Base-by-base conservation (phyloP, 1,140 invertebrate species). In the Pseudachorutes palmiensis region DNA sequence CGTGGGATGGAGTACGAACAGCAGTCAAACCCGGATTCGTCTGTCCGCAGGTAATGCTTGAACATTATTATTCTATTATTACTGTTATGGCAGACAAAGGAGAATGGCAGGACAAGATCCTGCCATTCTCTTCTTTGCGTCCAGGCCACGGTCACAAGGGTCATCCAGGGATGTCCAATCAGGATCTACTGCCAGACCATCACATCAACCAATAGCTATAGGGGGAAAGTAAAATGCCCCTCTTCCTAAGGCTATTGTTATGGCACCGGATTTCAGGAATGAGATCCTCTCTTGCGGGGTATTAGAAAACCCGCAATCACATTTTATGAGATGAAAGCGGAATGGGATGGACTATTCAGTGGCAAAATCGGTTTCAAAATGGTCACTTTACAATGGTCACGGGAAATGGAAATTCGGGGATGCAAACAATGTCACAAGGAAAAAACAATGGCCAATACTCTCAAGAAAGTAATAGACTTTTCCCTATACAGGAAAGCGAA, bases 1-100 rank as follows among this genome's bases (percentile, higher is more conserved):
- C 91, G 1, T 95, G 92, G 93, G 86, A 91, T 57, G 91, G 91
- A 45, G 85, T 90, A 62, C 84, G 87, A 76, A 70, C 69, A 32
- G 70, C 72, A 14, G 65, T 70, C 16, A 71, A 70, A 45, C 72
- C 69, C 2, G 72, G 72, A 57, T 71, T 69, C 41, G 72, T 73
- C 57, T 73, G 72, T 70, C 72, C 72, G 12, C 72, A 73, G 72
- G 72, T 73, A 55, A 12, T 12, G 12, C 12, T 5, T 14, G 12
- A 12, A 19, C 51, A 41, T 41, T 41, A 41, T 41, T 19, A 41
- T 26, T 14, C 24, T 24, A 14, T 26, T 55, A 16, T 24, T 55
- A 55, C 51, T 19, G n/a, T n/a, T n/a, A n/a, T 19, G 36, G 9
- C 36, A 12, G 19, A 45, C 36, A 12, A 45, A 9, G 9, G 9